Conservation (phyloP, 2,113 vertebrate species). For the Setophaga kirtlandii region DNA sequence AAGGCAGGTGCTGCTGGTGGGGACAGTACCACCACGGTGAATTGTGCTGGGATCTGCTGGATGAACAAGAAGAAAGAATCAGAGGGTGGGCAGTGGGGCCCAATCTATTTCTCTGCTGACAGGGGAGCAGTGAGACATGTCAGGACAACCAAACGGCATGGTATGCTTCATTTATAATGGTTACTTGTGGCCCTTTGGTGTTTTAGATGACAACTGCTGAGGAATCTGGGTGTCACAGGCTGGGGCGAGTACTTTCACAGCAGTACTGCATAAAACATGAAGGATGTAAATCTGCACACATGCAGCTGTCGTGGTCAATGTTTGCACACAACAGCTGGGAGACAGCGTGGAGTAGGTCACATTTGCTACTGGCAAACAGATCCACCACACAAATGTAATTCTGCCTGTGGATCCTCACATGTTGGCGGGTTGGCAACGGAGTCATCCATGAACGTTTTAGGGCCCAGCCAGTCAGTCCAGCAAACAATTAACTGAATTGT, state of each 20-base stretch:
- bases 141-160: not conserved
- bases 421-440: not conserved
- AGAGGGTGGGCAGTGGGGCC: not conserved
- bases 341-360: not conserved
- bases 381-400: not conserved
- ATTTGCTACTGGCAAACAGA: not conserved
- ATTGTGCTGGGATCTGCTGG: not conserved
- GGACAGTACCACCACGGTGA: accelerated
- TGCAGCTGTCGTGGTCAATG: not conserved
- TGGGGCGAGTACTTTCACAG: not conserved
- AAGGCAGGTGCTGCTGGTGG: not conserved
- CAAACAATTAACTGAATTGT: not conserved
- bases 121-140: not conserved
- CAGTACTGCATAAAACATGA: not conserved
- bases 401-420: not conserved
- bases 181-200: not conserved
- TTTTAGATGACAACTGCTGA: not conserved
- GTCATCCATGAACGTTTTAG: not conserved
- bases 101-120: not conserved
- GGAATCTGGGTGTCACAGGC: not conserved
- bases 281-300: not conserved
- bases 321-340: not conserved
- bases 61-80: accelerated
- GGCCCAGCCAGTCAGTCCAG: not conserved
- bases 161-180: not conserved